These are phyloP conservation scores for Alosa alosa DNA, from an alignment of 2,113 vertebrate genomes.

Conservation along the genomic window DNA sequence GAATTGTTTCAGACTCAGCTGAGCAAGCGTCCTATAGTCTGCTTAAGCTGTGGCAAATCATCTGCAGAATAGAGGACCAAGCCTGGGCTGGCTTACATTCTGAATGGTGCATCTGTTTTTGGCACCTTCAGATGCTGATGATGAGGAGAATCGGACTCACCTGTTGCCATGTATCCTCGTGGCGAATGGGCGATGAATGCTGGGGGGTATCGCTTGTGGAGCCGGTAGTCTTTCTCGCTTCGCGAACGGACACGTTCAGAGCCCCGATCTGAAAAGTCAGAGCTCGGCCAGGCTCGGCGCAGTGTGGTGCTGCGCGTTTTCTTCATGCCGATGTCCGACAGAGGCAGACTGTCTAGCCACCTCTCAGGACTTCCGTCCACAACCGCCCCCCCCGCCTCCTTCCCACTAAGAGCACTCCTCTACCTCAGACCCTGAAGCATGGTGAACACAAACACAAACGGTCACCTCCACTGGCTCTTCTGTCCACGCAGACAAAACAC, in stretches of 20 bases:
- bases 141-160: conserved; percentile 64
- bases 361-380: conserved; percentile 1
- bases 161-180: conserved; percentile 86
- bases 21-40: background rate
- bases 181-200: conserved; percentile 81
- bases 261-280: conserved; percentile 88
- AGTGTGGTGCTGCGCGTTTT: conserved; percentile 88
- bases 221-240: conserved; percentile 92
- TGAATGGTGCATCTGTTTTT: background rate
- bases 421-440: background rate
- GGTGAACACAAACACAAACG: background rate
- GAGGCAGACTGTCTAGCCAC: background rate
- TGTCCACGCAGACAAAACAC: background rate
- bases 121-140: background rate
- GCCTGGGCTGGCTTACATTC: background rate
- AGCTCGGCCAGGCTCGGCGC: conserved; percentile 88
- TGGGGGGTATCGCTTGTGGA: conserved; percentile 84
- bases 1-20: background rate
- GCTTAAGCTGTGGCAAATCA: background rate
- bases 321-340: conserved; percentile 76
- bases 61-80: background rate
- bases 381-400: background rate
- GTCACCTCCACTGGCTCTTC: background rate
- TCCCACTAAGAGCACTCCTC: background rate
- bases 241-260: conserved; percentile 85